phyloP scores from a whole-genome alignment of 1,140 invertebrate species.

The Zaprionus africanus region DNA sequence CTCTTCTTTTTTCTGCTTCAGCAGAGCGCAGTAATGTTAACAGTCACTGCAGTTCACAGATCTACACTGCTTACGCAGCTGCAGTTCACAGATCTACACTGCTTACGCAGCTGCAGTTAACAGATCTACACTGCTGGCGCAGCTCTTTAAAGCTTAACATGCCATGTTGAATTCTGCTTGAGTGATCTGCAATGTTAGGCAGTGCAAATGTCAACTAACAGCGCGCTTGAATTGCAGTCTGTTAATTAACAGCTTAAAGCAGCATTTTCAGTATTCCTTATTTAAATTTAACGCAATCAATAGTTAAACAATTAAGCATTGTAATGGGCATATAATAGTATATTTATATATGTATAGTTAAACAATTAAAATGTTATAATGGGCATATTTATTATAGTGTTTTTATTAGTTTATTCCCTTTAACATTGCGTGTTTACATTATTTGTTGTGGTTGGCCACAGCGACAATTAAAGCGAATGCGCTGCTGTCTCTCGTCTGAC shows the following conservation, averaged over 20 bases:
- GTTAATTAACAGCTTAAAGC: neutral
- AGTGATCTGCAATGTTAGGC: neutral
- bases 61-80: no score
- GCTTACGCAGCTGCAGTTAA: no score
- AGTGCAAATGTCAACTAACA: neutral
- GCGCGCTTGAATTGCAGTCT: neutral
- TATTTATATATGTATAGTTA: neutral
- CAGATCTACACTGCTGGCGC: no score
- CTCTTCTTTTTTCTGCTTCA: no score
- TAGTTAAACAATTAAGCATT: conserved; percentile 1
- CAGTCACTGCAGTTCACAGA: no score
- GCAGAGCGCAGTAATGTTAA: no score
- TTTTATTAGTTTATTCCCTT: no score
- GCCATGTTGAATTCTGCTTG: no score
- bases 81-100: no score
- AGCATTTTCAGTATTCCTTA: no score
- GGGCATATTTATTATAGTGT: neutral
- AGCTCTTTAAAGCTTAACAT: no score
- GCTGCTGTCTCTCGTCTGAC: neutral
- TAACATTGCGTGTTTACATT: neutral
- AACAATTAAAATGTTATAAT: neutral
- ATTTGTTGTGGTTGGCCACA: conserved; percentile 13
- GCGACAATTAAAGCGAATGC: conserved; percentile 15
- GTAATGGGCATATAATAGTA: neutral
- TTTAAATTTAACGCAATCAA: neutral